Conservation (phyloP, 2,797 vertebrate genomes). For the Scomberomorus guttatus region DNA sequence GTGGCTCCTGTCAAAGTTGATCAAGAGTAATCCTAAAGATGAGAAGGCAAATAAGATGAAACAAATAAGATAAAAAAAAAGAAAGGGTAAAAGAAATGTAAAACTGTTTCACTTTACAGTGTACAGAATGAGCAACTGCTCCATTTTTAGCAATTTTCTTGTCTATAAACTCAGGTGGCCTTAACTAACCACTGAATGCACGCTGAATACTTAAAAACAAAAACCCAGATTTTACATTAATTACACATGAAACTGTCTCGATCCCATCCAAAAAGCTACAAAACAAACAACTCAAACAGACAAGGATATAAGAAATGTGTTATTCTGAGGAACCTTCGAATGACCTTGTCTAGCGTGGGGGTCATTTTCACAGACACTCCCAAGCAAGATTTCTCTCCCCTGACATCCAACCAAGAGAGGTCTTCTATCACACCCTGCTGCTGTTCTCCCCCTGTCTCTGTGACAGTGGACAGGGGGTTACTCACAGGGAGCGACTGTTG, state of each 20-base stretch:
- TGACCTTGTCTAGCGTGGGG: background rate
- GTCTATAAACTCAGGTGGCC: slow-evolving; percentile 18
- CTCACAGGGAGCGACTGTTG: slow-evolving; percentile 27
- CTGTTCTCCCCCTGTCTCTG: slow-evolving; percentile 1
- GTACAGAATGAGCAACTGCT: slow-evolving; percentile 7
- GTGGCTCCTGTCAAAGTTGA: background rate
- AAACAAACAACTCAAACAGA: slow-evolving; percentile 15
- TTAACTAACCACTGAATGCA: slow-evolving; percentile 2
- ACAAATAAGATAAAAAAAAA: slow-evolving; percentile 17
- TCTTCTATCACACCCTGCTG: slow-evolving; percentile 22
- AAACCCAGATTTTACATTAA: slow-evolving; percentile 17
- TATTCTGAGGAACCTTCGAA: slow-evolving; percentile 20
- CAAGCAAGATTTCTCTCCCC: background rate
- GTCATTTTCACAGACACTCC: background rate
- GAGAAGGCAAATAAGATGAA: background rate
- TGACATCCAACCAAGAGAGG: slow-evolving; percentile 31
- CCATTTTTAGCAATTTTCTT: background rate
- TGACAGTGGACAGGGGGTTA: slow-evolving; percentile 32
- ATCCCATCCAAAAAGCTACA: slow-evolving; percentile 2
- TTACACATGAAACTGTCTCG: background rate
- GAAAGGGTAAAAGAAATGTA: slow-evolving; percentile 3
- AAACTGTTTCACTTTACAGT: background rate
- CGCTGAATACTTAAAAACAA: slow-evolving; percentile 23
- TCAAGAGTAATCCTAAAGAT: background rate
- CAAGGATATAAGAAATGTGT: background rate